Evolutionary conservation across 2,888 invertebrate species (phyloP).

Genomic region (Pardosa pseudoannulata): DNA sequence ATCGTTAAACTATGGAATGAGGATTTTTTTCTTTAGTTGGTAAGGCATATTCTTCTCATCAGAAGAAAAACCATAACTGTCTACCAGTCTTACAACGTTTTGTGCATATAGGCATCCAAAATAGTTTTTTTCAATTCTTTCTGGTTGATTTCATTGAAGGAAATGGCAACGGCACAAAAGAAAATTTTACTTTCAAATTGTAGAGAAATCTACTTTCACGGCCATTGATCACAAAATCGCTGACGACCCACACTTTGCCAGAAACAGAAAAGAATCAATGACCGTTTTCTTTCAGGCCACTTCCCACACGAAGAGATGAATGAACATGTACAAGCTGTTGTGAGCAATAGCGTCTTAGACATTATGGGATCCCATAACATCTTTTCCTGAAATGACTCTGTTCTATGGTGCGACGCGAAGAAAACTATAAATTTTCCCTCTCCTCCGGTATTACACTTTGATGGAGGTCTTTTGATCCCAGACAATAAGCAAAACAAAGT

Average conservation of each 20-base stretch:
- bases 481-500: slow-evolving; percentile 52
- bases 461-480: slow-evolving; percentile 56
- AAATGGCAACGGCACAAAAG: background rate
- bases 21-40: too few relatives aligned
- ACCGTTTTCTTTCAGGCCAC: slow-evolving; percentile 22
- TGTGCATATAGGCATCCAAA: too few relatives aligned
- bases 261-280: slow-evolving; percentile 50
- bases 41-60: too few relatives aligned
- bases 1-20: too few relatives aligned
- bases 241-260: slow-evolving; percentile 32
- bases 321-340: slow-evolving; percentile 59
- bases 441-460: slow-evolving; percentile 38
- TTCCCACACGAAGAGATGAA: slow-evolving; percentile 60
- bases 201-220: slow-evolving; percentile 40
- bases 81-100: too few relatives aligned
- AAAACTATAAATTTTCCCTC: slow-evolving; percentile 70
- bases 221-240: slow-evolving; percentile 51
- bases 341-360: slow-evolving; percentile 28
- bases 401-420: slow-evolving; percentile 63
- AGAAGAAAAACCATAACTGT: too few relatives aligned
- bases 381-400: background rate
- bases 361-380: slow-evolving; percentile 65
- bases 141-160: too few relatives aligned
- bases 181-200: background rate
- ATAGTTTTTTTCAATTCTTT: too few relatives aligned